These are phyloP conservation scores for Psittacula cyanocephala DNA, from an alignment of 2,113 vertebrate genomes.

Conservation along the genomic window DNA sequence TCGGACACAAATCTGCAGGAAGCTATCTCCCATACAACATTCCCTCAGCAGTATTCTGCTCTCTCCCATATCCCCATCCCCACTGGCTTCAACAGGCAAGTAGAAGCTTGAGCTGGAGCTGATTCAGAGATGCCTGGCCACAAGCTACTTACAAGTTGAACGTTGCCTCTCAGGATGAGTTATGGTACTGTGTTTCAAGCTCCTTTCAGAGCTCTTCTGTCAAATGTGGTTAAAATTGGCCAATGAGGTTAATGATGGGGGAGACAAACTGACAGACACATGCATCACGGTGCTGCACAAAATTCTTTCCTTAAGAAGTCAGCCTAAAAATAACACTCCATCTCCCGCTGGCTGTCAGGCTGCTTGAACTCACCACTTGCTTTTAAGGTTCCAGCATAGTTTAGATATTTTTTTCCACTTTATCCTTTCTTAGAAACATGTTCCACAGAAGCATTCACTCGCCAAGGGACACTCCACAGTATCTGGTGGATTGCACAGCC, in stretches of 20 bases:
- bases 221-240: conserved; percentile 24
- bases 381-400: not conserved
- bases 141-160: not conserved
- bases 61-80: not conserved
- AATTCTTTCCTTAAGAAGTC: not conserved
- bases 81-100: not conserved
- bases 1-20: not conserved
- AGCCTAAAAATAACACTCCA: conserved; percentile 29
- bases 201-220: not conserved
- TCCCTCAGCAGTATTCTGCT: not conserved
- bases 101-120: not conserved
- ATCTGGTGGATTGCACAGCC: not conserved
- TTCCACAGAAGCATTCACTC: not conserved
- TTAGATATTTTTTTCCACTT: not conserved
- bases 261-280: not conserved
- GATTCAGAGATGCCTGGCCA: not conserved
- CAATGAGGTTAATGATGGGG: not conserved
- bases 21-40: not conserved
- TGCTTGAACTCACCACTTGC: not conserved
- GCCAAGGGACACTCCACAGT: not conserved
- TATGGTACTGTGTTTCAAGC: not conserved
- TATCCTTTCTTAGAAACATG: not conserved
- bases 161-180: not conserved
- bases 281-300: not conserved
- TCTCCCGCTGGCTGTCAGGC: not conserved